Percentiles rank a stretch among this genome's conserved stretches.
These are phyloP conservation scores for Gastrophysa polygoni DNA, from an alignment of 2,888 invertebrate species.

Conservation along the genomic window DNA sequence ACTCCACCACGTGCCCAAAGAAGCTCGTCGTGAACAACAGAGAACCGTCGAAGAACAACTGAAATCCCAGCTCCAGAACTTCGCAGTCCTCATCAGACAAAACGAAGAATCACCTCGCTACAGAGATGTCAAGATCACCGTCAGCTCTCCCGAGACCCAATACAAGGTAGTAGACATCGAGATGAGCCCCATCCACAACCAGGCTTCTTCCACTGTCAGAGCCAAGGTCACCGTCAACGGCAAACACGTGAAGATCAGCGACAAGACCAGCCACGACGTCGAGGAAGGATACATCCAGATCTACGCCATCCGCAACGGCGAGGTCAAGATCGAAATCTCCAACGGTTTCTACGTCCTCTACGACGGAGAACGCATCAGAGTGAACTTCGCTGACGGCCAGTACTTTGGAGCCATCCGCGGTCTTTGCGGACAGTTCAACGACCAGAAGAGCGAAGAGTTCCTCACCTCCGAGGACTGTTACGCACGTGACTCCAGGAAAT, in stretches of 20 bases:
- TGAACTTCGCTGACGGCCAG: constrained; percentile 48
- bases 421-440: constrained; percentile 70
- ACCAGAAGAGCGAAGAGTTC: constrained; percentile 65
- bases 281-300: constrained; percentile 58
- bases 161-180: constrained; percentile 55
- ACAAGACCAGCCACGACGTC: constrained; percentile 48
- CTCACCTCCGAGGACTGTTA: constrained; percentile 64
- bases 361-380: constrained; percentile 65
- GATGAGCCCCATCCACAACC: constrained; percentile 45
- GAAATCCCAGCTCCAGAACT: constrained; percentile 50
- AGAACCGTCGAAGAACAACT: constrained; percentile 46
- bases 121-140: constrained; percentile 59
- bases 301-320: constrained; percentile 60
- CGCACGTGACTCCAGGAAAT: constrained; percentile 61
- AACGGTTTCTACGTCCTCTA: constrained; percentile 62
- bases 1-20: constrained; percentile 59
- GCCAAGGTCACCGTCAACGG: constrained; percentile 57
- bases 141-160: constrained; percentile 52
- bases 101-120: constrained; percentile 48
- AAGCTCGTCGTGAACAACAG: constrained; percentile 48
- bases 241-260: constrained; percentile 50
- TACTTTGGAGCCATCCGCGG: constrained; percentile 66
- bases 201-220: constrained; percentile 44
- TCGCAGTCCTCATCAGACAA: constrained; percentile 57
- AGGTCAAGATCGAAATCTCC: constrained; percentile 63